Base-by-base conservation (phyloP, 2,113 vertebrate genomes). In the Nansenia antarctica region DNA sequence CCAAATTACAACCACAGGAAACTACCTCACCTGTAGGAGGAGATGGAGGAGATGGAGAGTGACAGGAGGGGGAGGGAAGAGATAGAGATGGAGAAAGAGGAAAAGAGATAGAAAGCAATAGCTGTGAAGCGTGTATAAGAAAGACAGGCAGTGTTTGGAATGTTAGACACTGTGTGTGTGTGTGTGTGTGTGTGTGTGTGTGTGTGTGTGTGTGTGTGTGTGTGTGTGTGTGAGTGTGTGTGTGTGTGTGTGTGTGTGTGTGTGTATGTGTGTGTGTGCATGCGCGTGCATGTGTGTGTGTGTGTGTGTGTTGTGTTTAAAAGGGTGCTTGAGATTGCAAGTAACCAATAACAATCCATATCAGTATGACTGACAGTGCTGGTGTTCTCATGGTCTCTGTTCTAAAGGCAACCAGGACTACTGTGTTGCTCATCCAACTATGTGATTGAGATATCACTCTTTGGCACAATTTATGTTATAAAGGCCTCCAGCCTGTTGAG, bases 61-160 rank as follows among this genome's bases (percentile, higher is more conserved):
- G 11, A 73, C 63, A 35, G 31, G 7, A 22, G 60, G 42, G 77
- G 52, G 59, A 65, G 2, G 73, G 58, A 53, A 29, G 53, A n/a
- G 52, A 2, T 9, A 29, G 22, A 30, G 2, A 18, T 3, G 3
- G 2, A 47, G 9, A 30, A 42, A 53, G 5, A 27, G 3, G 3
- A 22, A 62, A 45, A 62, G 24, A 34, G 18, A 49, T 5, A n/a
- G 24, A 35, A 31, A 11, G 30, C 32, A 57, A 55, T 34, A 14
- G 37, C 35, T 14, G 22, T 22, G 68, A 74, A 65, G 67, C 59
- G 61, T 24, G 54, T 31, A n/a, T 26, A 12, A 47, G 29, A 59
- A 70, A 77, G 64, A 64, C 76, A 77, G 60, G 4, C 20, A 66
- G 5, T 11, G 15, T 30, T 49, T 84, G 84, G 83, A 85, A 86